A percentile compares a stretch with the other conserved stretches of the same genome.
Evolutionary conservation across 1,140 invertebrate genomes (phyloP).

Genomic region (Tribolium castaneum): DNA sequence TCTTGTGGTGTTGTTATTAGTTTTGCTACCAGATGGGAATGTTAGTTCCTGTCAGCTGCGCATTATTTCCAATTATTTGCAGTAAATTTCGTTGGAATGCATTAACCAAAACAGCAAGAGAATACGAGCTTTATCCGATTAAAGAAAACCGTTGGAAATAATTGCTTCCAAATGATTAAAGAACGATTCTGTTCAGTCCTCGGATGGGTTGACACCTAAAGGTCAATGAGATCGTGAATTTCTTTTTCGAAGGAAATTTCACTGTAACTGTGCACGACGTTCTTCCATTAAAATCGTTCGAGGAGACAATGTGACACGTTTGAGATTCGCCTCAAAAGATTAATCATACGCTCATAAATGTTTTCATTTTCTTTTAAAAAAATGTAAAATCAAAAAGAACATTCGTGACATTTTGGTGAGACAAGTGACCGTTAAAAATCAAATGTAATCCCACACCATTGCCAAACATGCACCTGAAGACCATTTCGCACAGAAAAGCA

Average conservation of each 20-base stretch:
- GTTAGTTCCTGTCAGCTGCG: not conserved
- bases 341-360: not conserved
- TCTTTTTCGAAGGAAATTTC: constrained; percentile 35
- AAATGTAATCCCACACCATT: no score
- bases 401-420: no score
- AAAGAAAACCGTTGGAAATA: not conserved
- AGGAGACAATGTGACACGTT: not conserved
- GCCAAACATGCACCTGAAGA: no score
- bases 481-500: no score
- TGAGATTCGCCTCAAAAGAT: not conserved
- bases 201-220: constrained; percentile 16
- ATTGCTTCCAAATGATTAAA: not conserved
- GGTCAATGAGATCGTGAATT: constrained; percentile 37
- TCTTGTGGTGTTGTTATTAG: not conserved
- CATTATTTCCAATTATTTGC: not conserved
- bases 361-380: no score
- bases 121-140: not conserved
- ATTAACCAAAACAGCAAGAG: not conserved
- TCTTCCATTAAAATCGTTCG: constrained; percentile 14
- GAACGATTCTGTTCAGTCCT: not conserved
- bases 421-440: no score
- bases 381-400: no score
- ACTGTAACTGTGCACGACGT: constrained; percentile 28
- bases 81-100: not conserved
- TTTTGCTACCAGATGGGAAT: not conserved